Base-by-base conservation (phyloP, 1,140 invertebrate genomes). In the Diabrotica virgifera region DNA sequence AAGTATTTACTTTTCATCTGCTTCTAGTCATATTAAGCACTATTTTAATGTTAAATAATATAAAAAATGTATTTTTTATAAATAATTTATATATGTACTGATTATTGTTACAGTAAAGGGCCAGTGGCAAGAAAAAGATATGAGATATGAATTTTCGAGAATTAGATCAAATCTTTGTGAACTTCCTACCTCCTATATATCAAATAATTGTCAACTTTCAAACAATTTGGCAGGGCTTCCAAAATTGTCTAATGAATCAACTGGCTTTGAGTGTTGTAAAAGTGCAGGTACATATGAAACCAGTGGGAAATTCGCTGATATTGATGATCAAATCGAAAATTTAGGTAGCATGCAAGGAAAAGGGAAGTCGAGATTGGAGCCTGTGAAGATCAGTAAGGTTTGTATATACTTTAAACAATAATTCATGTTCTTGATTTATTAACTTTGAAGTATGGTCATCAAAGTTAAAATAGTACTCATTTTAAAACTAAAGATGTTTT, bases 151-250 rank as follows among this genome's bases (percentile, higher is more conserved):
- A 60, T 69, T 66, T 55, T 73, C 66, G 50, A 69, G 72, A 61
- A 64, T 73, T 53, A 72, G 77, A 64, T 70, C 75, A 50, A 78
- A 78, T 65, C 63, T 78, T 35, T 78, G 76, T 57, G 78, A 79
- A 67, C 63, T 79, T 51, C 78, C 78, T 57, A 78, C 78, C 10
- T 74, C 74, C 14, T 79, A 79, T 64, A 78, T 78, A 51, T 68
- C 76, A 61, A 77, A 79, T 63, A 77, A 78, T 70, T 75, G 75
- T 70, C 76, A 76, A 71, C 58, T 68, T 36, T 63, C 66, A 52
- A 60, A 63, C 55, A 69, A 68, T 64, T 36, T 71, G 52, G 60
- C 74, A 70, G 63, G 64, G 64, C 63, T 63, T 64, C 67, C 65
- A 65, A 71, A 75, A 71, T 53, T 74, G 68, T 72, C 66, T 40